Evolutionary conservation across 2,888 invertebrate genomes (phyloP).

Genomic region (Alsophila aescularia): DNA sequence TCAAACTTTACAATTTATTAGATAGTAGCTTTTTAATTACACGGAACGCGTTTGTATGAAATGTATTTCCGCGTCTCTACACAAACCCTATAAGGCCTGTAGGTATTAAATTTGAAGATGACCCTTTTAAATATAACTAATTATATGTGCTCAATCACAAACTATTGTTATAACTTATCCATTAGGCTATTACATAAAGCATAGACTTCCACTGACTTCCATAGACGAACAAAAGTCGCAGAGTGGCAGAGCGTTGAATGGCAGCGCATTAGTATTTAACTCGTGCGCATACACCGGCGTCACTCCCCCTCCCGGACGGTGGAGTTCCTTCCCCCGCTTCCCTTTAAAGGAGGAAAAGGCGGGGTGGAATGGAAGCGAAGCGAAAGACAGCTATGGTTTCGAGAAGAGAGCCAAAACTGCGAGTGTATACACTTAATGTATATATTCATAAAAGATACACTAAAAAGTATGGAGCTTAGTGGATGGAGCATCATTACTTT

Average conservation of each 20-base stretch:
- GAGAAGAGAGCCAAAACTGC: no score
- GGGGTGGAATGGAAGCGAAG: conserved; percentile 8
- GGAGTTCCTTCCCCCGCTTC: conserved; percentile 16
- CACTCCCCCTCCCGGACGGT: conserved; percentile 33
- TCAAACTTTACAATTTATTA: no score
- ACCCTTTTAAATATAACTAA: no score
- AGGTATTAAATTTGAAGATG: no score
- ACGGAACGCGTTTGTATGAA: no score
- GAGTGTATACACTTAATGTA: no score
- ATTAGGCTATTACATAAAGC: conserved; percentile 14
- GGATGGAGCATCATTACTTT: no score
- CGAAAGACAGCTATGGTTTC: neutral
- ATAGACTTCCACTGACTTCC: neutral
- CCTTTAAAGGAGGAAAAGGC: conserved; percentile 22
- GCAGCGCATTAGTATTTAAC: conserved; percentile 56
- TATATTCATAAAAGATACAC: no score
- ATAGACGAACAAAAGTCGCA: neutral
- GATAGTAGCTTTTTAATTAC: no score
- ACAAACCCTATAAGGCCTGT: no score
- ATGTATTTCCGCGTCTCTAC: no score
- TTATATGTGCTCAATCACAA: neutral
- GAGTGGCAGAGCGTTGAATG: conserved; percentile 40
- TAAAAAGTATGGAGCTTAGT: no score
- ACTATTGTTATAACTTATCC: neutral
- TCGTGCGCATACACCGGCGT: conserved; percentile 54